A percentile compares a stretch with the other conserved stretches of the same genome.
These are phyloP conservation scores for Diorhabda sublineata DNA, from an alignment of 1,140 invertebrate genomes.

Conservation along the genomic window DNA sequence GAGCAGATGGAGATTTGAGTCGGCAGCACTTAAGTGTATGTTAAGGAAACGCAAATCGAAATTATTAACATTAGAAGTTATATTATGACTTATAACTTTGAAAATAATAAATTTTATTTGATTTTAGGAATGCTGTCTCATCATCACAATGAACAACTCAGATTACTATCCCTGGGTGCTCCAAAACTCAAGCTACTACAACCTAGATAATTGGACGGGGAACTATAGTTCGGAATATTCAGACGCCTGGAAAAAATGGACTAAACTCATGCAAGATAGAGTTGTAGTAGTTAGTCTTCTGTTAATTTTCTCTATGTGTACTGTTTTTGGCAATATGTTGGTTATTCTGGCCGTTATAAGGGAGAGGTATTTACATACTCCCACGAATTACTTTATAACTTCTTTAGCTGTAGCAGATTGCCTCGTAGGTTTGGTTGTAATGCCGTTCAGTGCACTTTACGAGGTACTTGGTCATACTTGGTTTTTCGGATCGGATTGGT, in stretches of 20 bases:
- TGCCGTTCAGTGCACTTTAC: conserved; percentile 91
- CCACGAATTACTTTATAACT: conserved; percentile 98
- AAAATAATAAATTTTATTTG: neutral
- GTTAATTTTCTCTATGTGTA: conserved; percentile 86
- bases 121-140: conserved; percentile 9
- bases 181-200: conserved; percentile 7
- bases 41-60: too few species aligned
- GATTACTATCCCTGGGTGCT: conserved; percentile 9
- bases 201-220: conserved; percentile 17
- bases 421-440: conserved; percentile 91
- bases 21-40: too few species aligned
- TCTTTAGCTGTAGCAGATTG: conserved; percentile 96
- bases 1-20: too few species aligned
- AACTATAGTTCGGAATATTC: conserved; percentile 26
- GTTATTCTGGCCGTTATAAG: conserved; percentile 91
- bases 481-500: conserved; percentile 85
- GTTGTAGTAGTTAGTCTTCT: conserved; percentile 76
- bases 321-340: conserved; percentile 93
- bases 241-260: conserved; percentile 54
- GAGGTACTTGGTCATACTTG: conserved; percentile 82
- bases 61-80: too few species aligned
- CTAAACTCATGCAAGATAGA: conserved; percentile 64
- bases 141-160: conserved; percentile 13
- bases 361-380: conserved; percentile 86
- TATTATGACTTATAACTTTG: too few species aligned